Conservation (phyloP, 2,113 vertebrate species). For the Sitta europaea region DNA sequence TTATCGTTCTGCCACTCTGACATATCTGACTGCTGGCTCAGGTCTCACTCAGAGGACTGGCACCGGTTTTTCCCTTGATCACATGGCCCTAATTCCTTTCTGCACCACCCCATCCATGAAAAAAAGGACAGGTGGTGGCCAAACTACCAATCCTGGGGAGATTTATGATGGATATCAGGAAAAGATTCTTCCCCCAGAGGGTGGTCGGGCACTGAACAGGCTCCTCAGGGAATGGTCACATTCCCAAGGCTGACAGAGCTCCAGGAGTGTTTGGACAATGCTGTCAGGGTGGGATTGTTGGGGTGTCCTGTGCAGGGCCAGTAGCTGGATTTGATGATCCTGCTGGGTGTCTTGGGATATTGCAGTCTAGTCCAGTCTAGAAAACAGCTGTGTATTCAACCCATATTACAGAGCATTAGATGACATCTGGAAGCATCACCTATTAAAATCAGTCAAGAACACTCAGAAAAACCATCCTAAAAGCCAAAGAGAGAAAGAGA, state of each 20-base stretch:
- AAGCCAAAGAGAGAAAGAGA: neutral
- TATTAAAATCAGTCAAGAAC: neutral
- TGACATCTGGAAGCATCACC: neutral
- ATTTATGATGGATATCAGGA: neutral
- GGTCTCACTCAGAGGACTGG: neutral
- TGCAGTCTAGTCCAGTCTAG: neutral
- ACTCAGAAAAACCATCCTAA: neutral
- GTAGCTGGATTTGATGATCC: neutral
- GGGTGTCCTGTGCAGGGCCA: neutral
- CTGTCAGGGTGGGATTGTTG: neutral
- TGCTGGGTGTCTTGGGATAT: neutral
- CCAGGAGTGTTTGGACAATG: accelerated
- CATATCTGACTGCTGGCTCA: neutral
- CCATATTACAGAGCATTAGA: neutral
- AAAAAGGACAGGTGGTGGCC: neutral
- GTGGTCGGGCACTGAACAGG: accelerated
- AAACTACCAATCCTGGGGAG: neutral
- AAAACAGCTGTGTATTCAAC: neutral
- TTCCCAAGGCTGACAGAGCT: neutral
- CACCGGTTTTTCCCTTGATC: neutral
- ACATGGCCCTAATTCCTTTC: neutral
- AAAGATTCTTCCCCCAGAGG: neutral
- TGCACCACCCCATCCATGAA: neutral
- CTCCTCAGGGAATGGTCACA: neutral
- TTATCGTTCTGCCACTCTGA: neutral